Percentiles rank a stretch among this genome's conserved stretches.
Evolutionary conservation across 2,113 vertebrate genomes (phyloP).

Genomic region (Mionectes macconnelli): DNA sequence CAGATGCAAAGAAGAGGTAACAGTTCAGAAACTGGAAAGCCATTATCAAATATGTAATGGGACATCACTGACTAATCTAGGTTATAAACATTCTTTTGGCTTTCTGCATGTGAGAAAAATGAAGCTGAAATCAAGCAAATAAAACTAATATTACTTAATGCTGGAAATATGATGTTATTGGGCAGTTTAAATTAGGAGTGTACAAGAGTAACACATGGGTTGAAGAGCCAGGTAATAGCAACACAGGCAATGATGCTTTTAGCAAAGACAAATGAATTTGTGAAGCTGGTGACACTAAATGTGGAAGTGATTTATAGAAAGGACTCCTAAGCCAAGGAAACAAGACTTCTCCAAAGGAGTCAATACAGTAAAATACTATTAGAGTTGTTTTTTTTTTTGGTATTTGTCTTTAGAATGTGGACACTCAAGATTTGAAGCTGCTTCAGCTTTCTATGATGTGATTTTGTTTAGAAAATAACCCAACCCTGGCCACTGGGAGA

Average conservation of each 20-base stretch:
- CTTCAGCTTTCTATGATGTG: neutral
- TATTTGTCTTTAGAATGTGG: neutral
- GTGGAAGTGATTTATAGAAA: conserved; percentile 25
- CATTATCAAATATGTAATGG: neutral
- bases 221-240: neutral
- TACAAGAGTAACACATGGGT: neutral
- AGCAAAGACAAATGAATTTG: conserved; percentile 35
- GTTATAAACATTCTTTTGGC: neutral
- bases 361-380: neutral
- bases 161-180: neutral
- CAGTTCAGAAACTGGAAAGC: neutral
- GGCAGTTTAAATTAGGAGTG: neutral
- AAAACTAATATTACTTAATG: neutral
- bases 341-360: neutral
- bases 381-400: neutral
- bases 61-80: neutral
- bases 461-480: neutral
- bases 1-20: neutral
- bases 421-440: neutral
- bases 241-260: neutral
- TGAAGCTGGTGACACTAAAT: conserved; percentile 19
- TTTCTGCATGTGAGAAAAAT: neutral
- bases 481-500: neutral
- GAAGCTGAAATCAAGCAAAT: neutral
- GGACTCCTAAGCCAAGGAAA: neutral